Percentiles rank a stretch among this genome's conserved stretches.
phyloP scores from a whole-genome alignment of 2,113 vertebrate species.

The Alouatta palliata region DNA sequence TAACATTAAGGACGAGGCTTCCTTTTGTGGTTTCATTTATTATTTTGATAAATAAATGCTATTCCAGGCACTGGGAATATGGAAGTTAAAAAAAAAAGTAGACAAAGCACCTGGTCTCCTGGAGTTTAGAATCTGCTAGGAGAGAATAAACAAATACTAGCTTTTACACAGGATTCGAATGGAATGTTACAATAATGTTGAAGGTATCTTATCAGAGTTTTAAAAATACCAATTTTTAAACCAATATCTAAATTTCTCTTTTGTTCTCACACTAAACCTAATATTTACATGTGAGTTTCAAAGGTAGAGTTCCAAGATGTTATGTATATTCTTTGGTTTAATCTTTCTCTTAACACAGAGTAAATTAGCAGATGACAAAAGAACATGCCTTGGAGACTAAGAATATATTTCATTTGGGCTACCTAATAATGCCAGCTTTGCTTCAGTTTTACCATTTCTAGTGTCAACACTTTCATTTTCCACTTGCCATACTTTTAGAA shows the following conservation, averaged over 20 bases:
- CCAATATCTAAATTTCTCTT: neutral
- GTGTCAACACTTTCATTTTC: neutral
- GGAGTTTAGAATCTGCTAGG: neutral
- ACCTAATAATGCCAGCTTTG: neutral
- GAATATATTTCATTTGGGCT: neutral
- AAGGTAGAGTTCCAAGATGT: neutral
- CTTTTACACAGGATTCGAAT: neutral
- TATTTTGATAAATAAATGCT: neutral
- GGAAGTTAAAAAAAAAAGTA: too few relatives aligned
- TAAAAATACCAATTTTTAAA: neutral
- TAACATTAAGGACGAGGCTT: neutral
- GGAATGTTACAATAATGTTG: neutral
- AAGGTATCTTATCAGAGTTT: neutral
- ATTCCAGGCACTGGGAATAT: neutral
- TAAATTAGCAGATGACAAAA: neutral
- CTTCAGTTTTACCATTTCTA: conserved; percentile 25
- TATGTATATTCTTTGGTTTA: neutral
- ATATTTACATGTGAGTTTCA: neutral
- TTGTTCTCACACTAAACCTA: neutral
- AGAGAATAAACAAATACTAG: neutral
- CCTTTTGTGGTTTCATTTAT: neutral
- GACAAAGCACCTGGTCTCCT: neutral
- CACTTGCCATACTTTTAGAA: neutral
- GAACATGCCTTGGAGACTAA: neutral
- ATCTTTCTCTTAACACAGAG: neutral